Evolutionary conservation across 2,888 invertebrate genomes (phyloP), one percentile per base, ranked within the genome.

Genomic region (Drosophila demipolita): DNA sequence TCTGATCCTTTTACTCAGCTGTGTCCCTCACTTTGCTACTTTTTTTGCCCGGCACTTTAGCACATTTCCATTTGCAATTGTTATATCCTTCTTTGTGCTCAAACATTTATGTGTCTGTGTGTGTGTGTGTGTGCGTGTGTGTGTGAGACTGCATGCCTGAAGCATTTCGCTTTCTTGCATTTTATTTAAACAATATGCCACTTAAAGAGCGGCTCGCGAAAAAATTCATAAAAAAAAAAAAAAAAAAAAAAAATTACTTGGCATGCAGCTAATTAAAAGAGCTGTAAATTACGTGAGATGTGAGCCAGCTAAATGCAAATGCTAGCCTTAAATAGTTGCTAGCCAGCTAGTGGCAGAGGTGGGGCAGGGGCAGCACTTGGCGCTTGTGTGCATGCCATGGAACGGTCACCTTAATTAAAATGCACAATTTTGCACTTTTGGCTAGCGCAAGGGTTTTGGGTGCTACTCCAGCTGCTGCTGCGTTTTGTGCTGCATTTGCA

Each of bases 361-460:
- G n/a, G 32, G 0, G 29, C 29, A 9, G 23, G 23, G 38, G 4
- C 8, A 5, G 20, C 45, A 45, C 15, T 58, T 55, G 66, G 63
- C 68, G 69, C 66, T 76, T 82, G 75, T 78, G 75, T 78, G 75
- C 82, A 63, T 76, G 68, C 61, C 63, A 38, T 73, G 78, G 70
- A 84, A 69, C 87, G 82, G 89, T 80, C 86, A 88, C 87, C 90
- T 88, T 88, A 88, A 88, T 88, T 88, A 88, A 88, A 88, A 88
- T 88, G 87, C 90, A 88, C 90, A 88, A 89, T 90, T 88, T 90
- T 90, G 87, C 87, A 88, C 90, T 88, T 88, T 90, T 88, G 86
- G 88, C 73, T 75, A 66, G 75, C 65, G 75, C 66, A 62, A 65
- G 61, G 59, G 38, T 40, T 36, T 60, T 29, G 29, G 29, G 29